Evolutionary conservation across 1,140 invertebrate genomes (phyloP).

Genomic region (Bombus cullumanus): DNA sequence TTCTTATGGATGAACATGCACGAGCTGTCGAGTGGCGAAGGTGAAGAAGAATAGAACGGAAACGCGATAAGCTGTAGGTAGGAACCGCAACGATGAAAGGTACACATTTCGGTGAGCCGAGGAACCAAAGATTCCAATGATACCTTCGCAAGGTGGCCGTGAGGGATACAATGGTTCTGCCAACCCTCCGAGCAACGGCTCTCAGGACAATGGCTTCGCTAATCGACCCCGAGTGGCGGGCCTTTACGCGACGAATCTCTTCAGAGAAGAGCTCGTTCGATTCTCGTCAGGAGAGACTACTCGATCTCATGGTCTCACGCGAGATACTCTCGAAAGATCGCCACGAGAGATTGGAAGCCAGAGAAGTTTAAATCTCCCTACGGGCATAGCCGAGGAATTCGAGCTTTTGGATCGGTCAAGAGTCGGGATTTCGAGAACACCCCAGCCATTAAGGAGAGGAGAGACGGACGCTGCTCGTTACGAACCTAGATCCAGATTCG

Average conservation of each 20-base stretch:
- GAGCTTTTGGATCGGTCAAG: slow-evolving; percentile 49
- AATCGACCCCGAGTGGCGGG: slow-evolving; percentile 76
- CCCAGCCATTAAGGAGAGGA: slow-evolving; percentile 69
- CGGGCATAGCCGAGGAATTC: slow-evolving; percentile 56
- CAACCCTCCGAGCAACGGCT: slow-evolving; percentile 78
- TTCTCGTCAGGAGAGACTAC: slow-evolving; percentile 69
- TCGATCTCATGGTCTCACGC: slow-evolving; percentile 63
- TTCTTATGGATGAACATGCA: too few species aligned
- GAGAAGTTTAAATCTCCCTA: slow-evolving; percentile 69
- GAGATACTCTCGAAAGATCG: slow-evolving; percentile 48
- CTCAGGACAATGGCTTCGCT: slow-evolving; percentile 78
- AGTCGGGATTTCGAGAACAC: slow-evolving; percentile 66
- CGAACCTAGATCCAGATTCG: background rate
- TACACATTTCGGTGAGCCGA: slow-evolving; percentile 38
- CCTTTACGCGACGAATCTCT: slow-evolving; percentile 73
- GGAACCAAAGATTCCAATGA: slow-evolving; percentile 76
- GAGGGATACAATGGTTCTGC: slow-evolving; percentile 77
- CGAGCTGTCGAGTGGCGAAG: background rate
- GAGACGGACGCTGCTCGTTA: slow-evolving; percentile 11
- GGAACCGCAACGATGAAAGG: slow-evolving; percentile 43
- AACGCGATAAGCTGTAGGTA: background rate
- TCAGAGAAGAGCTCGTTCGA: slow-evolving; percentile 68
- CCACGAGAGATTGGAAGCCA: slow-evolving; percentile 64
- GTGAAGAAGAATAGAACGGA: background rate
- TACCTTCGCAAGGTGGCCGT: slow-evolving; percentile 79